Conservation (phyloP, 2,797 vertebrate species). For the Liasis olivaceus region DNA sequence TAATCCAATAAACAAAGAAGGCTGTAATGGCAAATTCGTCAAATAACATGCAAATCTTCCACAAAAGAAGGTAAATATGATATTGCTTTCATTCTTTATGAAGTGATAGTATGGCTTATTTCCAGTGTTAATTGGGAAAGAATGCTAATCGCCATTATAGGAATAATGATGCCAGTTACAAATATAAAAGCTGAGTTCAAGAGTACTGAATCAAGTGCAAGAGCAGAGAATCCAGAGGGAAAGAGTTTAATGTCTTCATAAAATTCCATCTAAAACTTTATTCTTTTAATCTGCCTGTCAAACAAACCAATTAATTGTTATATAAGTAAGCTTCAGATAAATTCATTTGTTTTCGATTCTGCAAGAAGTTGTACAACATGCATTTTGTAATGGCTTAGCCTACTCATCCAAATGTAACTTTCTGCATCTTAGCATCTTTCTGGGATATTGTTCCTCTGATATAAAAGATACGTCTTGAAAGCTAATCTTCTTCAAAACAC, state of each 20-base stretch:
- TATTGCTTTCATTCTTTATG: background rate
- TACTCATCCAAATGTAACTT: background rate
- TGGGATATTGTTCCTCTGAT: background rate
- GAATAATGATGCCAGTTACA: rapidly evolving
- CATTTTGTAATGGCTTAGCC: background rate
- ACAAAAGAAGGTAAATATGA: background rate
- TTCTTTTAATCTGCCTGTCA: background rate
- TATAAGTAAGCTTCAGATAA: slow-evolving; percentile 2
- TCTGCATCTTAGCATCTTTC: slow-evolving; percentile 10
- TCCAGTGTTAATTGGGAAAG: background rate
- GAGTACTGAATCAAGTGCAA: background rate
- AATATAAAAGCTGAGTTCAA: rapidly evolving
- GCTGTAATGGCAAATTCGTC: background rate
- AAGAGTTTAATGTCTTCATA: rapidly evolving
- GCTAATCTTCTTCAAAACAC: slow-evolving; percentile 10
- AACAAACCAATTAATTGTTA: background rate
- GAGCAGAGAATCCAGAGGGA: background rate
- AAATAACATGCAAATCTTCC: background rate
- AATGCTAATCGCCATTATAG: background rate
- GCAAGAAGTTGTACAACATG: slow-evolving; percentile 1
- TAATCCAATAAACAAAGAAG: background rate
- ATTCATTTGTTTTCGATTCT: slow-evolving; percentile 15
- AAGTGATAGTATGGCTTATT: background rate
- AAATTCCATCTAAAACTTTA: slow-evolving; percentile 1
- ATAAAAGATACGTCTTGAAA: background rate